Evolutionary conservation across 2,888 invertebrate species (phyloP).

Genomic region (Drosophila recens): DNA sequence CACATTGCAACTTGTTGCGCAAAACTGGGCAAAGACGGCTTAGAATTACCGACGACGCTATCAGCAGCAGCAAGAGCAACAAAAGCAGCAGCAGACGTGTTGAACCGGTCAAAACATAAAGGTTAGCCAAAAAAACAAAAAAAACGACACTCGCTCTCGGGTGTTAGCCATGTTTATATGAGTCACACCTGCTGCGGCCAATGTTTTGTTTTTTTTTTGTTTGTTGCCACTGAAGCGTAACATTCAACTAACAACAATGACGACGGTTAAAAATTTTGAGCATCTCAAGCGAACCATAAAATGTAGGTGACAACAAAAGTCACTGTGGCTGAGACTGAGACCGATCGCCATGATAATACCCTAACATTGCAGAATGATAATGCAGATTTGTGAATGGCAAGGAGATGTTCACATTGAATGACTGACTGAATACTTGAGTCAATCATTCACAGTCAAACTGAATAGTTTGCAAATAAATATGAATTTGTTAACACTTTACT

Average conservation of each 20-base stretch:
- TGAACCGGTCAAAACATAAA: slow-evolving; percentile 68
- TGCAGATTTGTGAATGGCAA: slow-evolving; percentile 31
- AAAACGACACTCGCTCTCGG: slow-evolving; percentile 33
- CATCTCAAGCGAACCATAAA: slow-evolving; percentile 63
- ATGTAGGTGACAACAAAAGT: slow-evolving; percentile 55
- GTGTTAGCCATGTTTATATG: slow-evolving; percentile 70
- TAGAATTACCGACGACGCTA: slow-evolving; percentile 65
- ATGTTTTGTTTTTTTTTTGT: not conserved
- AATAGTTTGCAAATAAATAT: slow-evolving; percentile 18
- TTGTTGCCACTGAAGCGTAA: slow-evolving; percentile 52
- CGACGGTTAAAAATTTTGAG: slow-evolving; percentile 63
- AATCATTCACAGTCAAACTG: slow-evolving; percentile 22
- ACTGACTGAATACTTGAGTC: slow-evolving; percentile 36
- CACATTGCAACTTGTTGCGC: slow-evolving; percentile 66
- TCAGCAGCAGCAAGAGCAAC: slow-evolving; percentile 20
- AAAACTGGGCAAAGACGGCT: slow-evolving; percentile 44
- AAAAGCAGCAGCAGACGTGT: slow-evolving; percentile 55
- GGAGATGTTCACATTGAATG: slow-evolving; percentile 13
- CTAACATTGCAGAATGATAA: slow-evolving; percentile 33
- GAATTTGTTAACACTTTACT: slow-evolving; percentile 11
- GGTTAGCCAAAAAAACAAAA: slow-evolving; percentile 59
- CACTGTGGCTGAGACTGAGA: slow-evolving; percentile 6
- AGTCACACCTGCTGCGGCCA: slow-evolving; percentile 67
- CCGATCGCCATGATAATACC: slow-evolving; percentile 18
- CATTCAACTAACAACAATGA: slow-evolving; percentile 54